These are phyloP conservation scores for Melospiza georgiana DNA, from an alignment of 2,113 vertebrate species.

Conservation along the genomic window DNA sequence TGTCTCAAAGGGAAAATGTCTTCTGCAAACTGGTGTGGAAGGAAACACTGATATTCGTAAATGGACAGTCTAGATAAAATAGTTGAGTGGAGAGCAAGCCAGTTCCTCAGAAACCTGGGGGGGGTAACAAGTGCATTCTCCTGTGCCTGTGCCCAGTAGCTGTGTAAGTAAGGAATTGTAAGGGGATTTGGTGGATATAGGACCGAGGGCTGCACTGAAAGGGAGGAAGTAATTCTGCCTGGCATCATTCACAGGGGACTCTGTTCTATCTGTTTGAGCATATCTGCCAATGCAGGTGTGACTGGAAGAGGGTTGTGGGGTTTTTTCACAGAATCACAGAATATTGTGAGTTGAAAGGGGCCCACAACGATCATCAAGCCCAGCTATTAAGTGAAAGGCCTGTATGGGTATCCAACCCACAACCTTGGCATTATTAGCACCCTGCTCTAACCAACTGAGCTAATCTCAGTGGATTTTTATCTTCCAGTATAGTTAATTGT, in stretches of 20 bases:
- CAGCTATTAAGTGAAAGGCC: background rate
- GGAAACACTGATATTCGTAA: background rate
- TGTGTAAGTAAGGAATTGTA: background rate
- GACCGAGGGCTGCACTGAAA: background rate
- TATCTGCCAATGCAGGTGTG: background rate
- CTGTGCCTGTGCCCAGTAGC: rapidly evolving
- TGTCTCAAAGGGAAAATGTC: background rate
- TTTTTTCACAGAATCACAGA: background rate
- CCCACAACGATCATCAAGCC: background rate
- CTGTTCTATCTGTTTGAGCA: background rate
- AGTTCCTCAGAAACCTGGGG: background rate
- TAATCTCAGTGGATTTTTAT: background rate
- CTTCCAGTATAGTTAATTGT: background rate
- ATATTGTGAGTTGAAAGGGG: background rate
- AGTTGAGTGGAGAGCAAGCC: background rate
- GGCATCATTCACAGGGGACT: background rate
- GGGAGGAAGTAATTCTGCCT: background rate
- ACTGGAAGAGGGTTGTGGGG: background rate
- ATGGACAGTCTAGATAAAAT: background rate
- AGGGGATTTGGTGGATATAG: background rate
- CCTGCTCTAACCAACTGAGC: background rate
- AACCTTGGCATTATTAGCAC: background rate
- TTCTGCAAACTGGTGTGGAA: background rate
- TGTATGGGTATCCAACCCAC: background rate
- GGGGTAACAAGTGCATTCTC: background rate